Conservation (phyloP, 2,888 invertebrate genomes). For the Calephelis perditalis region DNA sequence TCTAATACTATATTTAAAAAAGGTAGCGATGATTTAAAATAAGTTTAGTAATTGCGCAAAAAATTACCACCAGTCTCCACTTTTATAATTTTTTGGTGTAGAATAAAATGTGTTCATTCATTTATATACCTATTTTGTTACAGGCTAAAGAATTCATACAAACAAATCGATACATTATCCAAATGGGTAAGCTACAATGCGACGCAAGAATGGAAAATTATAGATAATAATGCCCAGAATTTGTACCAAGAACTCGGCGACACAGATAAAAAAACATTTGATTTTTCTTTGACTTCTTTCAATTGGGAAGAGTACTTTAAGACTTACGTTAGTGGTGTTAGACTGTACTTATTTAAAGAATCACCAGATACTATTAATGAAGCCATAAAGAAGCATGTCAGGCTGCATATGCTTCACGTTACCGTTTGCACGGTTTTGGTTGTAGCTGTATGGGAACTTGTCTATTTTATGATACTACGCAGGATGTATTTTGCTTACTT, state of each 20-base stretch:
- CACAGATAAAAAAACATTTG: constrained; percentile 79
- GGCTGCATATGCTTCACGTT: constrained; percentile 42
- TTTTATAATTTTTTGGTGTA: too few species aligned
- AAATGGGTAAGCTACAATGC: constrained; percentile 86
- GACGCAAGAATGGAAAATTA: constrained; percentile 83
- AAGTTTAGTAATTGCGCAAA: too few species aligned
- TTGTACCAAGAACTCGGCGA: constrained; percentile 73
- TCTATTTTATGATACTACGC: too few species aligned
- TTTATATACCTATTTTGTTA: constrained; percentile 19
- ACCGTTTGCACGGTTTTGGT: too few species aligned
- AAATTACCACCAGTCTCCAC: too few species aligned
- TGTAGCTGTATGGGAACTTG: too few species aligned
- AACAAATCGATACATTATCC: constrained; percentile 84
- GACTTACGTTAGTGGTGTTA: constrained; percentile 83
- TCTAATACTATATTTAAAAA: too few species aligned
- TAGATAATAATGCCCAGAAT: constrained; percentile 76
- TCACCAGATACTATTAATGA: constrained; percentile 81
- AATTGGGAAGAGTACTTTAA: constrained; percentile 85
- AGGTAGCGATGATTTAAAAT: too few species aligned
- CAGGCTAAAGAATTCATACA: constrained; percentile 86
- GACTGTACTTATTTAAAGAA: constrained; percentile 86
- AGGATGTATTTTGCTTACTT: too few species aligned
- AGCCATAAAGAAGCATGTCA: constrained; percentile 64
- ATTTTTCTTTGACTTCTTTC: constrained; percentile 81
- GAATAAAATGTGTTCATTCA: too few species aligned